Evolutionary conservation across 2,888 invertebrate species (phyloP).

Genomic region (Cerceris ruficornis): DNA sequence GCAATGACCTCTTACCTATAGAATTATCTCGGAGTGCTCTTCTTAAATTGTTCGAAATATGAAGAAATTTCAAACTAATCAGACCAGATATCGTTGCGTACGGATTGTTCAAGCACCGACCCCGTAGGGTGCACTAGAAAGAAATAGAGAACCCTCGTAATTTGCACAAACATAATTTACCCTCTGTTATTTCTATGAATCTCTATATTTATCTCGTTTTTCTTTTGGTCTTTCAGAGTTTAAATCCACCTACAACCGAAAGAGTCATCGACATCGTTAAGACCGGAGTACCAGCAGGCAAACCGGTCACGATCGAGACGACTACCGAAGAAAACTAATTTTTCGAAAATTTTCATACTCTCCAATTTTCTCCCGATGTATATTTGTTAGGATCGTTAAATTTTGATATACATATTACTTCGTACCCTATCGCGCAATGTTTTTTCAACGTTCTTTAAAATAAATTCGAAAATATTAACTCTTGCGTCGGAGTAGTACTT

Average conservation of each 20-base stretch:
- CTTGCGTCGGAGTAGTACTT: no score
- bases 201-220: not conserved
- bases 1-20: constrained; percentile 66
- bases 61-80: constrained; percentile 67
- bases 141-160: constrained; percentile 48
- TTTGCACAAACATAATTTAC: not conserved
- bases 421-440: not conserved
- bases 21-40: constrained; percentile 56
- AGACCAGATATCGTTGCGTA: constrained; percentile 72
- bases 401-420: not conserved
- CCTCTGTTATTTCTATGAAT: not conserved
- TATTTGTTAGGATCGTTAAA: not conserved
- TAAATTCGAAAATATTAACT: not conserved
- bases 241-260: constrained; percentile 66
- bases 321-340: constrained; percentile 32
- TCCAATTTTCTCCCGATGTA: not conserved
- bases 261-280: constrained; percentile 75
- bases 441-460: not conserved
- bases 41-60: constrained; percentile 60
- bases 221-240: constrained; percentile 65
- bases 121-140: constrained; percentile 79
- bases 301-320: constrained; percentile 62
- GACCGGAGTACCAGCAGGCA: constrained; percentile 74
- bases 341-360: not conserved
- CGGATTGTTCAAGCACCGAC: constrained; percentile 79